A percentile compares a stretch with the other conserved stretches of the same genome.
phyloP scores from a whole-genome alignment of 2,113 vertebrate genomes.

The Indicator maculatus region DNA sequence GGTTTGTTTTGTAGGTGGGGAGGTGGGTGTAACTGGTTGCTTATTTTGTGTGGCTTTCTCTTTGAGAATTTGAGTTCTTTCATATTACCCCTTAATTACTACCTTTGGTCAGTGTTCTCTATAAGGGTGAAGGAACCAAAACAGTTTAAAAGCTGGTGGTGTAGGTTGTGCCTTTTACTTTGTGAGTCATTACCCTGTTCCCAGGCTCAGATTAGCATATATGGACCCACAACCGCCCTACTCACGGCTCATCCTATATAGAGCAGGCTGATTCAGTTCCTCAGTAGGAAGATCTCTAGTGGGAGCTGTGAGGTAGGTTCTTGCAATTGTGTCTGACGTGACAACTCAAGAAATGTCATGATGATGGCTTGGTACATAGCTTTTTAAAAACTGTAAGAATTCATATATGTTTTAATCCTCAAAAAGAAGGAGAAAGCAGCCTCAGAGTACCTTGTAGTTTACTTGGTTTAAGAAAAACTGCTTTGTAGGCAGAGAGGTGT shows the following conservation, averaged over 20 bases:
- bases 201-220: not conserved
- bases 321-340: not conserved
- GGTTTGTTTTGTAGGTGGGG: not conserved
- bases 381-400: not conserved
- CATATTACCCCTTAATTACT: not conserved
- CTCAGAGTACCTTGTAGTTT: not conserved
- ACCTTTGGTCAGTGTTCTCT: not conserved
- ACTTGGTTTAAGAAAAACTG: not conserved
- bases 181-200: not conserved
- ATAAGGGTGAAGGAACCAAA: not conserved
- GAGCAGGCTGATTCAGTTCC: not conserved
- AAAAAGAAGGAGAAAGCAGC: not conserved
- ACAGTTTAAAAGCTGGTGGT: not conserved
- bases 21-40: not conserved
- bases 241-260: not conserved
- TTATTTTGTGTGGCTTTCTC: not conserved
- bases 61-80: not conserved
- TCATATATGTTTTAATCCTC: not conserved
- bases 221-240: not conserved
- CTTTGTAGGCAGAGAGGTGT: not conserved
- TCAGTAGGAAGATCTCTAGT: not conserved
- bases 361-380: not conserved
- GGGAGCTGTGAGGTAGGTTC: not conserved
- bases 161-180: not conserved
- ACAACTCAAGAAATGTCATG: not conserved